Base-by-base conservation (phyloP, 2,113 vertebrate species). In the Dicaeum eximium region DNA sequence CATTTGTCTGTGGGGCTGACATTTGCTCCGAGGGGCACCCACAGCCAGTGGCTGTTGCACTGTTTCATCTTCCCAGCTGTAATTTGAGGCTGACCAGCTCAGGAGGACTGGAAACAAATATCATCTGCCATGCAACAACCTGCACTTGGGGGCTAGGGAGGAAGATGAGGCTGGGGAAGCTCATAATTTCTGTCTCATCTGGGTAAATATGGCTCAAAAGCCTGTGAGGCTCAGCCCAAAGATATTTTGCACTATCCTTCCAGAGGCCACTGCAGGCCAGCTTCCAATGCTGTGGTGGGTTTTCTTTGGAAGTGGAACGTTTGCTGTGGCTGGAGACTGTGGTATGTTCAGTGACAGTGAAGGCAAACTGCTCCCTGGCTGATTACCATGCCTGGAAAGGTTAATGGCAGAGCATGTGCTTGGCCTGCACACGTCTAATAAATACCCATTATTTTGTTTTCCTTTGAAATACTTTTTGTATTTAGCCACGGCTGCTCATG, bases 261-360 rank as follows among this genome's bases (percentile, higher is more conserved):
- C 62, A 85, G 50, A 60, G 37, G 40, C 62, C 25, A 30, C 53
- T 1, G 2, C 2, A 4, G 54, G 37, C 47, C 42, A 56, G 15
- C 35, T 74, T 84, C 47, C 1, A 15, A 6, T 0, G 1, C 33
- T 2, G 0, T 16, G 30, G 38, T 6, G 5, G 11, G 23, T 42
- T 95, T 90, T 80, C 66, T 77, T 42, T 77, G 48, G 88, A 90
- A 94, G 69, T 1, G 4, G 38, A 61, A 50, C 0, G 15, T 33
- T 45, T 60, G 19, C 70, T 50, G 40, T 1, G 9, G 21, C 50
- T 82, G 61, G 62, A 31, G 50, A 58, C 47, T 30, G 19, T 30
- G 8, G 37, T 33, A 6, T 30, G 38, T 57, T 73, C 38, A 72
- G 42, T 25, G 10, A 18, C 35, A 73, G 71, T 3, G 4, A 80